These are phyloP conservation scores for Tenualosa ilisha DNA, from an alignment of 2,797 vertebrate species.

Conservation along the genomic window DNA sequence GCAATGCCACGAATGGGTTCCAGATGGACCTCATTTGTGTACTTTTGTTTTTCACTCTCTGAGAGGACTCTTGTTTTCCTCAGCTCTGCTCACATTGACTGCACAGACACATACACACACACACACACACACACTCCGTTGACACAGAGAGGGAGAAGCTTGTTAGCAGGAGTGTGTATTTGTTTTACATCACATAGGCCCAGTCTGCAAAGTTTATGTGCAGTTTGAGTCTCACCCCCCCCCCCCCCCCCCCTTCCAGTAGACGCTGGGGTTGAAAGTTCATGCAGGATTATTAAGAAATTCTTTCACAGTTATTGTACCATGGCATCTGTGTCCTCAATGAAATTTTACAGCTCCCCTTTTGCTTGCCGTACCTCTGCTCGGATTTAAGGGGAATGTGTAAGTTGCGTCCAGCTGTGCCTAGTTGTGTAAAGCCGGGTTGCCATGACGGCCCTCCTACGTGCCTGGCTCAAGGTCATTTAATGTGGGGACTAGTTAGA, in stretches of 20 bases:
- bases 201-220: constrained; percentile 20
- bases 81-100: neutral
- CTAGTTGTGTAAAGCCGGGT: constrained; percentile 64
- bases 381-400: constrained; percentile 54
- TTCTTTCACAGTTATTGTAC: constrained; percentile 26
- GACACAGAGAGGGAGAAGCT: neutral
- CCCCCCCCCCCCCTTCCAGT: neutral
- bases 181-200: constrained; percentile 13
- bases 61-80: constrained; percentile 11
- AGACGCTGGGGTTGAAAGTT: constrained; percentile 14
- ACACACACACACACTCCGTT: neutral
- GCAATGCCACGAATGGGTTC: constrained; percentile 12
- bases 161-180: constrained; percentile 21
- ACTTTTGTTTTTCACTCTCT: constrained; percentile 33
- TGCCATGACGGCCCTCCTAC: constrained; percentile 77
- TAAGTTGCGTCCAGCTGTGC: constrained; percentile 61
- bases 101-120: neutral
- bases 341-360: constrained; percentile 46
- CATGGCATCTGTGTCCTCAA: constrained; percentile 36
- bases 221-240: neutral
- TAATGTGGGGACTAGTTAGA: constrained; percentile 27
- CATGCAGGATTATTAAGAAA: constrained; percentile 17
- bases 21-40: constrained; percentile 28
- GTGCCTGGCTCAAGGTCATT: constrained; percentile 82
- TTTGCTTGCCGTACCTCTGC: constrained; percentile 35